Percentiles rank a stretch among this genome's conserved stretches.
Conservation (phyloP, 2,113 vertebrate genomes). For the Grantiella picta region DNA sequence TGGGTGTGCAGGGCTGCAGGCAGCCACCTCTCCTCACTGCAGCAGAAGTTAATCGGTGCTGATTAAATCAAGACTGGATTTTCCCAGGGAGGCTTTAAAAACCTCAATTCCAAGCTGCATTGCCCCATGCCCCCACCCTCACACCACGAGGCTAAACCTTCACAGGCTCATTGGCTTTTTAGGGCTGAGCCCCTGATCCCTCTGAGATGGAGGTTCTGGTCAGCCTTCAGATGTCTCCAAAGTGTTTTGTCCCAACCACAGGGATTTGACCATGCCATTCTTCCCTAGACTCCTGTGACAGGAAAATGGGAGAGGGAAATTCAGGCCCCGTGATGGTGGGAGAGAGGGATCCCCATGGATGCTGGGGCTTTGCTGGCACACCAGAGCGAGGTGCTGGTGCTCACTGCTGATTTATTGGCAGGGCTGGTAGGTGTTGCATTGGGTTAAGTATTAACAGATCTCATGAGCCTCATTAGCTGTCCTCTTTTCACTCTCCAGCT, state of each 20-base stretch:
- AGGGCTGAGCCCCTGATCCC: not conserved
- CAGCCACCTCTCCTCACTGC: not conserved
- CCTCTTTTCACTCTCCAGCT: constrained; percentile 32
- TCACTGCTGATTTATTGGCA: constrained; percentile 32
- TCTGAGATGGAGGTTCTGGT: not conserved
- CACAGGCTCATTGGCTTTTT: not conserved
- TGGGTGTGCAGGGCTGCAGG: accelerated
- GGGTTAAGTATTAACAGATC: constrained; percentile 67
- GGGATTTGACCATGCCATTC: accelerated
- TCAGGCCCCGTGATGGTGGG: accelerated
- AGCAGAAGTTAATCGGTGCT: not conserved
- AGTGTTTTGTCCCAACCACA: accelerated
- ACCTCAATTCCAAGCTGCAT: not conserved
- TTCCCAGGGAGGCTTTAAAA: not conserved
- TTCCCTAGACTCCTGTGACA: not conserved
- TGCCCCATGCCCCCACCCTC: not conserved
- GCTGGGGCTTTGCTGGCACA: not conserved
- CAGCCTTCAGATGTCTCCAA: not conserved
- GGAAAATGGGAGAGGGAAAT: not conserved
- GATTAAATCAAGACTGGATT: not conserved
- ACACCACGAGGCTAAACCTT: not conserved
- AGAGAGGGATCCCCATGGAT: not conserved
- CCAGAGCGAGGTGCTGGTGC: not conserved
- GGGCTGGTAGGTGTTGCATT: constrained; percentile 38
- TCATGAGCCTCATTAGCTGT: constrained; percentile 66